Evolutionary conservation across 2,888 invertebrate genomes (phyloP).

Genomic region (Chymomyza procnemis): DNA sequence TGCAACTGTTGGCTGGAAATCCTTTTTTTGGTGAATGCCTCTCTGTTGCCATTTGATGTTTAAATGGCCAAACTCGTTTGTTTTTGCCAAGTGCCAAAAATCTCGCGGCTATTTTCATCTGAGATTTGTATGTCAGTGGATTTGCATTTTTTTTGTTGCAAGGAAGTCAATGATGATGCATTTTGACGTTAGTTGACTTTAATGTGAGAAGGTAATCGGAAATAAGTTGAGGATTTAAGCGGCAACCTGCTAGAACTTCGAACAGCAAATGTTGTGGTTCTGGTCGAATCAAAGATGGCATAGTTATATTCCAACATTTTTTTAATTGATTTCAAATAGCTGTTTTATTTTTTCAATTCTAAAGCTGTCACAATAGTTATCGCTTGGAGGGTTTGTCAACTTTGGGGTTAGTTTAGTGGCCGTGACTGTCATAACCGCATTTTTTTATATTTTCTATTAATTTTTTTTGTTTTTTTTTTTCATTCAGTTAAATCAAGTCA

Average conservation of each 20-base stretch:
- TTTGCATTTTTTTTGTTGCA: background rate
- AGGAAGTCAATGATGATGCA: background rate
- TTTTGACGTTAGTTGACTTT: background rate
- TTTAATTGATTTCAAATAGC: background rate
- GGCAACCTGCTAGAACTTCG: no score
- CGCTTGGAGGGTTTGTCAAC: background rate
- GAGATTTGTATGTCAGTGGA: conserved; percentile 52
- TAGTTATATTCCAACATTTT: no score
- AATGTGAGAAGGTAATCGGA: background rate
- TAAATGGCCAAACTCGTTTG: conserved; percentile 23
- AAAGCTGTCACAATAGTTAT: background rate
- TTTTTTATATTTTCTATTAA: no score
- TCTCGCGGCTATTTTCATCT: conserved; percentile 53
- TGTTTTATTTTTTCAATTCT: background rate
- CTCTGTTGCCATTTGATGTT: background rate
- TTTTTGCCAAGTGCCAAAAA: conserved; percentile 25
- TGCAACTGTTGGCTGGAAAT: conserved; percentile 36
- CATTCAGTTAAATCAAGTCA: conserved; percentile 10
- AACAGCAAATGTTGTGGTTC: no score
- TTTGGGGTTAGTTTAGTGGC: background rate
- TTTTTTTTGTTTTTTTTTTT: background rate
- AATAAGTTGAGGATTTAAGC: no score
- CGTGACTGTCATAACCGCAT: background rate
- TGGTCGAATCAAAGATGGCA: no score
- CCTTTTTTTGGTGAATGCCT: conserved; percentile 18